A percentile compares a stretch with the other conserved stretches of the same genome.
Conservation (phyloP, 2,113 vertebrate species). For the Ascaphus truei region DNA sequence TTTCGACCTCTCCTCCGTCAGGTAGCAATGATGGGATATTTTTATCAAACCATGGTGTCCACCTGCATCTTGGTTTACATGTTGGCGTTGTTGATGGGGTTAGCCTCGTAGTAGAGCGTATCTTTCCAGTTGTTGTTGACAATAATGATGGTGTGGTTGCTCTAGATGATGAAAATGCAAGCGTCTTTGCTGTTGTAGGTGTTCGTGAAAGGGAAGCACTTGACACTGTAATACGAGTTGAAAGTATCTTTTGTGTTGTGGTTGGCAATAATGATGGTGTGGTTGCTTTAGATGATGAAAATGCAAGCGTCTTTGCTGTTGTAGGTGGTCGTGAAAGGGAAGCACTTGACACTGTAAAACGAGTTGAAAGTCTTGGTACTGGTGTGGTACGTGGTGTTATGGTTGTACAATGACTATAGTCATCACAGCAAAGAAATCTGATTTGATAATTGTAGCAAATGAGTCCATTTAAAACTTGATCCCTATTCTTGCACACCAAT, state of each 20-base stretch:
- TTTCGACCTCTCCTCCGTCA: neutral
- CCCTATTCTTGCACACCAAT: conserved; percentile 53
- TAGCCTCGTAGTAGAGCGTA: no score
- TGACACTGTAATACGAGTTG: neutral
- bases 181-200: neutral
- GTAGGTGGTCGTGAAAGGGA: neutral
- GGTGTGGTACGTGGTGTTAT: neutral
- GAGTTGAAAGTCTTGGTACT: neutral
- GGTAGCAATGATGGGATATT: neutral
- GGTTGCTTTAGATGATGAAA: no score
- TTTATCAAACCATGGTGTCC: neutral
- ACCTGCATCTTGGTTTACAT: neutral
- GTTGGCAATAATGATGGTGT: no score
- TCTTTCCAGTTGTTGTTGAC: no score
- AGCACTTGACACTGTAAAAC: neutral
- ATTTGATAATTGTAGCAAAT: conserved; percentile 58
- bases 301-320: neutral
- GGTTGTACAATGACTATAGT: conserved; percentile 22
- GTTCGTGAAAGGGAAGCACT: neutral
- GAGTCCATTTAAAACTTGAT: conserved; percentile 43
- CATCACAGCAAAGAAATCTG: conserved; percentile 51
- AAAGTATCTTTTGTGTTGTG: no score
- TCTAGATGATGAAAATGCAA: no score
- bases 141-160: no score
- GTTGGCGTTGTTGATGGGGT: neutral